phyloP scores from a whole-genome alignment of 2,797 vertebrate genomes.

The Tachyglossus aculeatus region DNA sequence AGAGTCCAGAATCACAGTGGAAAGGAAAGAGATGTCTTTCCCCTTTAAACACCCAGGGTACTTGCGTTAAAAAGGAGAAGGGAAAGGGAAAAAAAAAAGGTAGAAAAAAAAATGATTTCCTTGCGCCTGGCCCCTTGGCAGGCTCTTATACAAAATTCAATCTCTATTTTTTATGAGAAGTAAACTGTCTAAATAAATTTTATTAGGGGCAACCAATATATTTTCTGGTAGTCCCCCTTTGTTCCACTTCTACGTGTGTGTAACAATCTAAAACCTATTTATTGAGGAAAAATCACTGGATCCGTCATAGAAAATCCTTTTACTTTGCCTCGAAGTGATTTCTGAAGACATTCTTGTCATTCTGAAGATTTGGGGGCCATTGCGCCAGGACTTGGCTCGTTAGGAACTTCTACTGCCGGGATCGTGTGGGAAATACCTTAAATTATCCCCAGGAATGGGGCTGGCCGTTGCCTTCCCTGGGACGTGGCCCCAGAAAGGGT shows the following conservation, averaged over 20 bases:
- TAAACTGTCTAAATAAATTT: slow-evolving; percentile 90
- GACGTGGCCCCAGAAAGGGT: slow-evolving; percentile 61
- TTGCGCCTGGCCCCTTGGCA: slow-evolving; percentile 76
- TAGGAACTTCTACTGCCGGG: slow-evolving; percentile 76
- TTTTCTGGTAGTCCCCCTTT: slow-evolving; percentile 84
- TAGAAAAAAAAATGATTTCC: slow-evolving; percentile 70
- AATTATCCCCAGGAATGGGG: slow-evolving; percentile 70
- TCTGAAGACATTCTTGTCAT: slow-evolving; percentile 78
- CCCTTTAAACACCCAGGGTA: slow-evolving; percentile 39
- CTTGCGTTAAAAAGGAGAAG: slow-evolving; percentile 38
- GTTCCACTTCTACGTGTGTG: slow-evolving; percentile 83
- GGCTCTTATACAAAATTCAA: slow-evolving; percentile 84
- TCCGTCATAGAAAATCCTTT: slow-evolving; percentile 85
- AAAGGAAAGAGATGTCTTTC: slow-evolving; percentile 31
- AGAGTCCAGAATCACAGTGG: slow-evolving; percentile 8
- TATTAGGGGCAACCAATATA: slow-evolving; percentile 86
- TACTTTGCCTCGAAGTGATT: slow-evolving; percentile 79
- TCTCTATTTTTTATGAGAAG: slow-evolving; percentile 87
- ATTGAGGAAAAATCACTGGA: slow-evolving; percentile 85
- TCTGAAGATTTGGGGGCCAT: slow-evolving; percentile 75
- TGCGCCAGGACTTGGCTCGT: slow-evolving; percentile 73
- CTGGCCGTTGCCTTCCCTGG: slow-evolving; percentile 77
- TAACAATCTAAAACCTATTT: slow-evolving; percentile 88
- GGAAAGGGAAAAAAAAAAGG: neutral
- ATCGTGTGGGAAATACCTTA: slow-evolving; percentile 78